Evolutionary conservation across 2,797 vertebrate species (phyloP).

Genomic region (Pseudomugil tenellus): DNA sequence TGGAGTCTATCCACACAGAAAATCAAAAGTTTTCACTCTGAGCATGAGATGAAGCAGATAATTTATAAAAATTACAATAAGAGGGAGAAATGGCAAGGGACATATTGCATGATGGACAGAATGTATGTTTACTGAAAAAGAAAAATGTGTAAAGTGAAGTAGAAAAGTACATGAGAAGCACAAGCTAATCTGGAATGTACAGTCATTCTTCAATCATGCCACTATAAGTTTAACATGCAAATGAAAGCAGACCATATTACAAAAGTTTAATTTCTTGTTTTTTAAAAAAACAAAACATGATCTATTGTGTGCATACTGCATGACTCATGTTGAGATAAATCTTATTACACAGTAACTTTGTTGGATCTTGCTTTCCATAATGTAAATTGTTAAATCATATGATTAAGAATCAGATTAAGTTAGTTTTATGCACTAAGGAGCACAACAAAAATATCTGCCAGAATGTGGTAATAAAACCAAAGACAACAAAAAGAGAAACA

Average conservation of each 20-base stretch:
- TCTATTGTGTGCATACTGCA: not conserved
- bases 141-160: not conserved
- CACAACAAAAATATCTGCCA: not conserved
- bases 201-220: not conserved
- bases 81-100: constrained; percentile 6
- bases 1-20: constrained; percentile 60
- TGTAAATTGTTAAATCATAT: constrained; percentile 9
- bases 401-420: not conserved
- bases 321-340: constrained; percentile 19
- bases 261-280: not conserved
- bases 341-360: constrained; percentile 10
- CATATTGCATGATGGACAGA: constrained; percentile 18
- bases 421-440: not conserved
- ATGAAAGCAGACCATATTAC: not conserved
- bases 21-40: constrained; percentile 54
- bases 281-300: too few species aligned
- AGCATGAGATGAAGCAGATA: constrained; percentile 34
- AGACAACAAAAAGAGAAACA: not conserved
- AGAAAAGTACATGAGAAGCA: constrained; percentile 1
- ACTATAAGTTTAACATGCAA: not conserved
- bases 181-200: not conserved
- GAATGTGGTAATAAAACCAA: not conserved
- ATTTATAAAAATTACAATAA: constrained; percentile 42
- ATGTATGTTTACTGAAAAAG: not conserved
- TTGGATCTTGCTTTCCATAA: constrained; percentile 7